Percentiles rank a stretch among this genome's conserved stretches.
These are phyloP conservation scores for Synergus japonicus DNA, from an alignment of 2,888 invertebrate species.

Conservation along the genomic window DNA sequence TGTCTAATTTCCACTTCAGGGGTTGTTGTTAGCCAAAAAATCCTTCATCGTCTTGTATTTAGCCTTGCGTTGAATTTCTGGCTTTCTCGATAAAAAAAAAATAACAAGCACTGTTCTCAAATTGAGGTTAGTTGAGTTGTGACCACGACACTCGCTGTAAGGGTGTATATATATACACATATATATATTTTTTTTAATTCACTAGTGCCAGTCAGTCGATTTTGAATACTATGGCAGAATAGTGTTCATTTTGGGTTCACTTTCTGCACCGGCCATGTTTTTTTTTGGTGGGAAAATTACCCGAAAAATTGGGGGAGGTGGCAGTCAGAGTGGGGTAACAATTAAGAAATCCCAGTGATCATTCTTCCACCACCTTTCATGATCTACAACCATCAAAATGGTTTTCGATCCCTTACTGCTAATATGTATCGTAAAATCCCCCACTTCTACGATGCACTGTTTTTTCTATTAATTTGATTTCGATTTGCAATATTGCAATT, in stretches of 20 bases:
- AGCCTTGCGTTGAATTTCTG: not conserved
- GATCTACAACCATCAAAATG: conserved; percentile 10
- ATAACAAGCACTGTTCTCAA: not conserved
- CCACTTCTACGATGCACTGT: not conserved
- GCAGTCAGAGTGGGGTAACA: conserved; percentile 8
- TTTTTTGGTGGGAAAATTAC: conserved; percentile 35
- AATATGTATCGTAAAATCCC: conserved; percentile 30
- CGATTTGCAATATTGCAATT: not conserved
- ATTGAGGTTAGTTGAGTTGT: conserved; percentile 25
- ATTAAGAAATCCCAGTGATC: conserved; percentile 25
- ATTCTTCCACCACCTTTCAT: conserved; percentile 27
- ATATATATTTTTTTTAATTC: not conserved
- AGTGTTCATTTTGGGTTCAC: conserved; percentile 19
- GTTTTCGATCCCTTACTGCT: not conserved
- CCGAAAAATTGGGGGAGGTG: conserved; percentile 9
- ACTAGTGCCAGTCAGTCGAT: not conserved
- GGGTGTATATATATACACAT: not conserved
- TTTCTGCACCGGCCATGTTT: conserved; percentile 26
- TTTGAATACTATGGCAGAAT: not conserved
- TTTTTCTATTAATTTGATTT: conserved; percentile 14
- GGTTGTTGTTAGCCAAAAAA: not conserved
- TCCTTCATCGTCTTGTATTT: not conserved
- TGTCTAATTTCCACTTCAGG: conserved; percentile 11
- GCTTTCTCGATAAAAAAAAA: not conserved
- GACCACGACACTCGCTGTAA: not conserved